These are phyloP conservation scores for Synergus itoensis DNA, from an alignment of 2,888 invertebrate species.

Conservation along the genomic window DNA sequence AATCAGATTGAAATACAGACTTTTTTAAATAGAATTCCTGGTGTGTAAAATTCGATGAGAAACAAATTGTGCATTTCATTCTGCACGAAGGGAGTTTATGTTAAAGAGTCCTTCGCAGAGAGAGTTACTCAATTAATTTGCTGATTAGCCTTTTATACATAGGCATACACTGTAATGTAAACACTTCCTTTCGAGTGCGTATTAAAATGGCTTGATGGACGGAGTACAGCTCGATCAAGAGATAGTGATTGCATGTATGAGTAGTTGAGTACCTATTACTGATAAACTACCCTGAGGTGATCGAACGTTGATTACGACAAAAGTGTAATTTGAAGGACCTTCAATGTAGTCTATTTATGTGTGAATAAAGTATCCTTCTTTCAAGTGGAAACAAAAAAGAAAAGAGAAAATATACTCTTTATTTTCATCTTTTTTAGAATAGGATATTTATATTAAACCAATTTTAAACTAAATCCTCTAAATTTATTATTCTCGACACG, in stretches of 20 bases:
- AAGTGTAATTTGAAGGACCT: too few species aligned
- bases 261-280: conserved; percentile 1
- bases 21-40: background rate
- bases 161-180: conserved; percentile 10
- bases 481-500: too few species aligned
- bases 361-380: too few species aligned
- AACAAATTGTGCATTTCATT: conserved; percentile 17
- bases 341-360: background rate
- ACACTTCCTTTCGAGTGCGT: conserved; percentile 31
- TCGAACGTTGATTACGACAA: background rate
- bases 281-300: background rate
- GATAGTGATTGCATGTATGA: conserved; percentile 3
- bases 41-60: background rate
- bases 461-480: too few species aligned
- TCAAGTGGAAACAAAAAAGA: background rate
- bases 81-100: conserved; percentile 16
- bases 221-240: background rate
- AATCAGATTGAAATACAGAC: background rate
- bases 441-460: too few species aligned
- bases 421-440: too few species aligned
- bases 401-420: background rate
- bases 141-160: conserved; percentile 19
- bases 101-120: conserved; percentile 2
- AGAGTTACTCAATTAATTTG: conserved; percentile 15
- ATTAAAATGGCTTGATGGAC: conserved; percentile 31